Evolutionary conservation across 1,140 invertebrate species (phyloP).

Genomic region (Sesamia nonagrioides): DNA sequence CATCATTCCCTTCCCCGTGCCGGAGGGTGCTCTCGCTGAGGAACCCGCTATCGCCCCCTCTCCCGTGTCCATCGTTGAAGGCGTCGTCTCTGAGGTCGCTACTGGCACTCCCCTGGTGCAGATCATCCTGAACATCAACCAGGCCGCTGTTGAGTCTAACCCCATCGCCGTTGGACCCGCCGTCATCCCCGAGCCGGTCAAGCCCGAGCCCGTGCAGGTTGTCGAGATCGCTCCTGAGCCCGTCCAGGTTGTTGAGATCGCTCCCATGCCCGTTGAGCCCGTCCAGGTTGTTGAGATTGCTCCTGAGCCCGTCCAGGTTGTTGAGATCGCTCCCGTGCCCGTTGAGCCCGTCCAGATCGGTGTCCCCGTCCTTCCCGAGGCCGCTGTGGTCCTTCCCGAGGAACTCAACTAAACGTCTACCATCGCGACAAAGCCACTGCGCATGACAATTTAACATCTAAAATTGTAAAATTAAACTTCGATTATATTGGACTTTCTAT

Average conservation of each 20-base stretch:
- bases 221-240: slow-evolving; percentile 1
- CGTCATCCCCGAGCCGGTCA: slow-evolving; percentile 8
- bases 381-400: slow-evolving; percentile 52
- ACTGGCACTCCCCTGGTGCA: slow-evolving; percentile 67
- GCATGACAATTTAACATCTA: slow-evolving; percentile 23
- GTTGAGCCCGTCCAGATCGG: slow-evolving; percentile 51
- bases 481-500: slow-evolving; percentile 18
- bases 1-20: slow-evolving; percentile 39
- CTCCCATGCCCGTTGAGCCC: slow-evolving; percentile 42
- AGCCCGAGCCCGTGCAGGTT: slow-evolving; percentile 43
- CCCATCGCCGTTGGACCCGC: slow-evolving; percentile 48
- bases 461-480: neutral
- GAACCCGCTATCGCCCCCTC: slow-evolving; percentile 44
- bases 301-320: slow-evolving; percentile 36
- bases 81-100: slow-evolving; percentile 34
- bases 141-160: slow-evolving; percentile 19
- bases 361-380: slow-evolving; percentile 45
- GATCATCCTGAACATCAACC: slow-evolving; percentile 73
- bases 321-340: slow-evolving; percentile 42
- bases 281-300: slow-evolving; percentile 38
- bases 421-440: neutral
- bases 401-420: slow-evolving; percentile 50
- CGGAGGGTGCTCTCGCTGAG: slow-evolving; percentile 40
- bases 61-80: slow-evolving; percentile 49
- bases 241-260: neutral